These are phyloP conservation scores for Thecocarcelia acutangulata DNA, from an alignment of 2,888 invertebrate genomes.

Conservation along the genomic window DNA sequence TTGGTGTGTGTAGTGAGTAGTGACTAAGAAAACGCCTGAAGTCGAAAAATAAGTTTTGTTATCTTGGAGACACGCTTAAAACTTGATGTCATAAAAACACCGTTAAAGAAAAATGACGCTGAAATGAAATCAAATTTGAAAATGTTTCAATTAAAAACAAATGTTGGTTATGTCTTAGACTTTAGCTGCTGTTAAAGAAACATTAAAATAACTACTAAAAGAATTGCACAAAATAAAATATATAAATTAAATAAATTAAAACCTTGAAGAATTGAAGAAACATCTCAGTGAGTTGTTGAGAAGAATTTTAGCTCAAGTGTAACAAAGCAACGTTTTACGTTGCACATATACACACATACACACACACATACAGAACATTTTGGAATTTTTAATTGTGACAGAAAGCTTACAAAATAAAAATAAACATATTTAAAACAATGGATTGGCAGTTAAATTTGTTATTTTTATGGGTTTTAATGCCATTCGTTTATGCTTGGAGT, in stretches of 20 bases:
- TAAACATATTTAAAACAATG: constrained; percentile 50
- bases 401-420: too few relatives aligned
- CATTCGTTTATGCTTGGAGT: constrained; percentile 65
- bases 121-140: background rate
- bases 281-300: background rate
- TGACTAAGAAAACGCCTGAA: background rate
- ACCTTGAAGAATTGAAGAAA: background rate
- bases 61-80: background rate
- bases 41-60: too few relatives aligned
- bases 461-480: constrained; percentile 65
- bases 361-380: constrained; percentile 8
- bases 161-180: background rate
- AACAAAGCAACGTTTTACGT: background rate
- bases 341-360: background rate
- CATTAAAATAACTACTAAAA: constrained; percentile 48
- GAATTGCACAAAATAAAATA: background rate
- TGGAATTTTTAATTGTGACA: constrained; percentile 1
- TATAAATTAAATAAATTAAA: background rate
- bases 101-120: constrained; percentile 26
- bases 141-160: constrained; percentile 16
- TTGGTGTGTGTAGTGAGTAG: constrained; percentile 3
- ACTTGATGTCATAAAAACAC: constrained; percentile 27
- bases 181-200: constrained; percentile 32
- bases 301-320: background rate
- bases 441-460: constrained; percentile 64